Percentiles rank a stretch among this genome's conserved stretches.
Evolutionary conservation across 2,888 invertebrate genomes (phyloP).

Genomic region (Drosophila incognita): DNA sequence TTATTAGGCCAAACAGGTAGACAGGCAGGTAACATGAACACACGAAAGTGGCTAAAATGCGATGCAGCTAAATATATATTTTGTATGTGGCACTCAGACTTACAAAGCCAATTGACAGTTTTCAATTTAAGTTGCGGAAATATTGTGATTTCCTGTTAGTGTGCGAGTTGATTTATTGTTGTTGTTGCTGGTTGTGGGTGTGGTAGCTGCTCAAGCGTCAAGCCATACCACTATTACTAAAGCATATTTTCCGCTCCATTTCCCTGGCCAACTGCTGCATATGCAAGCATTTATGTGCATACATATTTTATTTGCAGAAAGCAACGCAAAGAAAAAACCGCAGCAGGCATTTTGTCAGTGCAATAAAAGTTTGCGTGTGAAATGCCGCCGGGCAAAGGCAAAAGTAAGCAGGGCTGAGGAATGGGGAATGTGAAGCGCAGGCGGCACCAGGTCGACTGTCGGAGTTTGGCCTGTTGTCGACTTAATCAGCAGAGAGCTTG

Average conservation of each 20-base stretch:
- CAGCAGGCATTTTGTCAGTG: constrained; percentile 75
- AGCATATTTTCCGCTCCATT: constrained; percentile 79
- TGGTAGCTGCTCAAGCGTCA: constrained; percentile 37
- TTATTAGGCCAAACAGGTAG: constrained; percentile 56
- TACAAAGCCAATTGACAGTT: constrained; percentile 72
- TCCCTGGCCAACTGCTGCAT: constrained; percentile 53
- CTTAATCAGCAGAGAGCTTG: constrained; percentile 73
- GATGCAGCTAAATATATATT: constrained; percentile 34
- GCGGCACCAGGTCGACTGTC: constrained; percentile 6
- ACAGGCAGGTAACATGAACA: constrained; percentile 19
- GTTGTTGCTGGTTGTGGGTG: constrained; percentile 1
- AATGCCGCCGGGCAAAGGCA: constrained; percentile 48
- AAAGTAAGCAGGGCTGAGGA: neutral
- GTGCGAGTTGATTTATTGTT: constrained; percentile 33
- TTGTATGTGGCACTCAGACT: constrained; percentile 17
- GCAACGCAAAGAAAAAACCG: constrained; percentile 46
- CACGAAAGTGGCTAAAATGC: constrained; percentile 18
- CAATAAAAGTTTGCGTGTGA: constrained; percentile 80
- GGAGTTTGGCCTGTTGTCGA: constrained; percentile 54
- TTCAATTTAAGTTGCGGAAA: constrained; percentile 78
- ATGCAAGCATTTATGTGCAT: constrained; percentile 11
- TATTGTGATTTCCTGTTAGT: constrained; percentile 69
- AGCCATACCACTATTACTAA: constrained; percentile 51
- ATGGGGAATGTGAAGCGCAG: neutral
- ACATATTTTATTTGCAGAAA: constrained; percentile 49